These are phyloP conservation scores for Oncorhynchus clarkii DNA, from an alignment of 2,113 vertebrate genomes.

Conservation along the genomic window DNA sequence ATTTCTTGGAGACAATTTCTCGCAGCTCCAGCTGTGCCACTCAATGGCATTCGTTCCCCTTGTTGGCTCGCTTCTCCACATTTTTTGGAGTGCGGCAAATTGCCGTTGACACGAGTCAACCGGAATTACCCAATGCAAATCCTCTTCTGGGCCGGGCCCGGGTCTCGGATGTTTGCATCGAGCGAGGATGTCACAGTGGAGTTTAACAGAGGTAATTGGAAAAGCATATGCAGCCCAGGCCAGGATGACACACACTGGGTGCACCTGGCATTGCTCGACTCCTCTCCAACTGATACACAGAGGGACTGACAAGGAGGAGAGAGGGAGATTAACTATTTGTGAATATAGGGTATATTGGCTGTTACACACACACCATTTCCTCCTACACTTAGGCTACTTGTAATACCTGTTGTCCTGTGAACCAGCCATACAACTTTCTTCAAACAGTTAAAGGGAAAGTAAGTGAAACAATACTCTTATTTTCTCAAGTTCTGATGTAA, in stretches of 20 bases:
- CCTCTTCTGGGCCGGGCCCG: slow-evolving; percentile 6
- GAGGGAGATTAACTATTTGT: not conserved
- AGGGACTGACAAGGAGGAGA: not conserved
- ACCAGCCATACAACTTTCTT: no score
- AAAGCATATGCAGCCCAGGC: slow-evolving; percentile 1
- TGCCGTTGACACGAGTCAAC: slow-evolving; percentile 22
- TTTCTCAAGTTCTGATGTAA: no score
- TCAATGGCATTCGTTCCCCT: slow-evolving; percentile 35
- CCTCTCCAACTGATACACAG: not conserved
- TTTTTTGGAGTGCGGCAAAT: slow-evolving; percentile 33
- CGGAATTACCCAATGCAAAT: slow-evolving; percentile 33
- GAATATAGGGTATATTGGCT: not conserved
- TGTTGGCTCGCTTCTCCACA: slow-evolving; percentile 21
- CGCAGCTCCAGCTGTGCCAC: slow-evolving; percentile 35
- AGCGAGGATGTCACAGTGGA: slow-evolving; percentile 12
- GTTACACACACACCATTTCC: not conserved
- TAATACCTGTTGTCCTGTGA: not conserved
- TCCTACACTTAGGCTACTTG: not conserved
- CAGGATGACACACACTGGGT: not conserved
- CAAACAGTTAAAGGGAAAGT: no score
- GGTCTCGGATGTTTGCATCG: not conserved
- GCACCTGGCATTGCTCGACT: not conserved
- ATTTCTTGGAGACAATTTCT: slow-evolving; percentile 16
- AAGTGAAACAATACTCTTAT: no score
- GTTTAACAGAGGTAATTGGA: slow-evolving; percentile 20